A percentile compares a stretch with the other conserved stretches of the same genome.
Evolutionary conservation across 92 coral and sea anemone genomes (phyloP).

Genomic region (Palythoa grandis): DNA sequence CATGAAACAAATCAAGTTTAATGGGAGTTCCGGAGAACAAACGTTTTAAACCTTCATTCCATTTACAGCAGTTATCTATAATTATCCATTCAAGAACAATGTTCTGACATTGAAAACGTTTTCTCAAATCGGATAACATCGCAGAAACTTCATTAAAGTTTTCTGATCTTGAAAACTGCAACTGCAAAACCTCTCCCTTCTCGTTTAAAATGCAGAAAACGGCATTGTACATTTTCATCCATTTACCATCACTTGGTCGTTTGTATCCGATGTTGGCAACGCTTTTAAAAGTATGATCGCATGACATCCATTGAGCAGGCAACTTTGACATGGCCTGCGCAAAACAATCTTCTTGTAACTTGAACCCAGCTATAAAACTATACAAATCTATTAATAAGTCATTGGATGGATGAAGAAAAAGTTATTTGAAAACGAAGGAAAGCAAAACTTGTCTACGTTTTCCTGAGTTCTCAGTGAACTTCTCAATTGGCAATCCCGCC

Average conservation of each 20-base stretch:
- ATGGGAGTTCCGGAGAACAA: too few species aligned
- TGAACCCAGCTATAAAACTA: conserved; percentile 30
- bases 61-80: conserved; percentile 45
- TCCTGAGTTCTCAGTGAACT: conserved; percentile 11
- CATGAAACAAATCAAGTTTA: conserved; percentile 37
- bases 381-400: conserved; percentile 36
- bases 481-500: conserved; percentile 24
- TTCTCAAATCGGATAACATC: neutral
- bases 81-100: conserved; percentile 8
- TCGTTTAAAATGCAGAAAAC: neutral
- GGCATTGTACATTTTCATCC: neutral
- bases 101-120: conserved; percentile 6
- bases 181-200: neutral
- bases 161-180: neutral
- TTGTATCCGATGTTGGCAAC: neutral
- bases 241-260: neutral
- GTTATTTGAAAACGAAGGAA: conserved; percentile 30
- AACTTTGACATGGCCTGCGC: conserved; percentile 9
- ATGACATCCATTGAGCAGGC: neutral
- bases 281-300: neutral
- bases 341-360: conserved; percentile 33
- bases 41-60: neutral
- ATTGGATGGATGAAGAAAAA: conserved; percentile 39
- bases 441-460: neutral
- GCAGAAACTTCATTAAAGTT: conserved; percentile 7